Percentiles rank a stretch among this genome's conserved stretches.
phyloP scores from a whole-genome alignment of 2,113 vertebrate species.

The Xyliphius kryptos region DNA sequence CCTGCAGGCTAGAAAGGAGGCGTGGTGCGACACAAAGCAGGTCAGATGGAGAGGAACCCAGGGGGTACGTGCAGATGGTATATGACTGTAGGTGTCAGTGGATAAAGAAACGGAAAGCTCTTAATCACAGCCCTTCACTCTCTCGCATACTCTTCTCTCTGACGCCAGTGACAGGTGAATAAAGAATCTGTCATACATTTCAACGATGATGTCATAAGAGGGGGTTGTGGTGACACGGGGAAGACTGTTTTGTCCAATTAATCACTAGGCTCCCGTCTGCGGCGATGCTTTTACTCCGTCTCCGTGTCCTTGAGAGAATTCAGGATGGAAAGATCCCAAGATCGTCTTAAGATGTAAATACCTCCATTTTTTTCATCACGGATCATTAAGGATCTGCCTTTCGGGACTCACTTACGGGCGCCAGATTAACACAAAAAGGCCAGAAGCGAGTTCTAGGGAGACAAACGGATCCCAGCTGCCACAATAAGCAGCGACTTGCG shows the following conservation, averaged over 20 bases:
- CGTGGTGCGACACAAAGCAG: conserved; percentile 1
- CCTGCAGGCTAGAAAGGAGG: not conserved
- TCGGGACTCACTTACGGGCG: too few relatives aligned
- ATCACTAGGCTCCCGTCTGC: conserved; percentile 43
- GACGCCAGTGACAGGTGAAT: conserved; percentile 40
- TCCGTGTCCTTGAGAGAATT: conserved; percentile 15
- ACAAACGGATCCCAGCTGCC: too few relatives aligned
- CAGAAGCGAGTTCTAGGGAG: too few relatives aligned
- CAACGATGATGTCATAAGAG: conserved; percentile 39
- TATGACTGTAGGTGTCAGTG: not conserved
- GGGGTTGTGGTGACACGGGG: conserved; percentile 38
- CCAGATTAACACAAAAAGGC: too few relatives aligned
- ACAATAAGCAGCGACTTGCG: too few relatives aligned
- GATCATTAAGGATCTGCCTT: too few relatives aligned
- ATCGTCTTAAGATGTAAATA: too few relatives aligned
- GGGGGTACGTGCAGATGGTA: not conserved
- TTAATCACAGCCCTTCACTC: not conserved
- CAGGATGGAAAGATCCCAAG: not conserved
- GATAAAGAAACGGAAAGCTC: not conserved
- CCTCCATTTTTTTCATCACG: too few relatives aligned
- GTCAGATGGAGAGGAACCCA: not conserved
- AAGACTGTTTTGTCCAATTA: conserved; percentile 45
- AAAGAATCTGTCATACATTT: conserved; percentile 55
- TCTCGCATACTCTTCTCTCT: conserved; percentile 12
- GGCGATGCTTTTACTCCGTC: not conserved